A percentile compares a stretch with the other conserved stretches of the same genome.
Evolutionary conservation across 2,888 invertebrate species (phyloP).

Genomic region (Ommatoiulus sabulosus): DNA sequence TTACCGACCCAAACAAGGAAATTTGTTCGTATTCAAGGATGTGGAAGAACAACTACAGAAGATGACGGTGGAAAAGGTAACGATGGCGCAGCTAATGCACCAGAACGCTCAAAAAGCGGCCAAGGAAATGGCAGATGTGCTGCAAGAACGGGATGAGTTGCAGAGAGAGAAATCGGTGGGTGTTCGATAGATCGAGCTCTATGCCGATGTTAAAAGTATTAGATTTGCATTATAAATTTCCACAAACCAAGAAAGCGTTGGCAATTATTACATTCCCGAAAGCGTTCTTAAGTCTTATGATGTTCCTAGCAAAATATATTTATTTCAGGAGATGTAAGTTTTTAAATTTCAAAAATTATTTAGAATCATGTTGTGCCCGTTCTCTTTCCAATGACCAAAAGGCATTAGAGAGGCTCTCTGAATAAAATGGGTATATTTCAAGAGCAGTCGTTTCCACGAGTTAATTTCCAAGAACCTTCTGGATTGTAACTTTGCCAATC

Average conservation of each 20-base stretch:
- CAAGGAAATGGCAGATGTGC: conserved; percentile 14
- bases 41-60: conserved; percentile 42
- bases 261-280: background rate
- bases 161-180: conserved; percentile 47
- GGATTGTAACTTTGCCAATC: background rate
- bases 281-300: no score
- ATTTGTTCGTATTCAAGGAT: conserved; percentile 22
- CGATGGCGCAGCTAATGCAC: conserved; percentile 15
- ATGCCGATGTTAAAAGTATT: background rate
- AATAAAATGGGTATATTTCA: no score
- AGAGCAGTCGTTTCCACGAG: background rate
- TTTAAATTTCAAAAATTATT: background rate
- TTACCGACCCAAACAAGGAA: background rate
- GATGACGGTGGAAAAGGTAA: conserved; percentile 13
- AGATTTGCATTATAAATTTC: background rate
- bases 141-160: conserved; percentile 8
- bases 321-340: background rate
- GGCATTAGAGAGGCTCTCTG: no score
- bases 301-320: no score
- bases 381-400: background rate
- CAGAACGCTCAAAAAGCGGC: conserved; percentile 47
- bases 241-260: background rate
- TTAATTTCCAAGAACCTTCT: background rate
- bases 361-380: background rate
- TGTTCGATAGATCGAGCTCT: background rate